Conservation (phyloP, 2,888 invertebrate species). For the Perizoma affinitatum region DNA sequence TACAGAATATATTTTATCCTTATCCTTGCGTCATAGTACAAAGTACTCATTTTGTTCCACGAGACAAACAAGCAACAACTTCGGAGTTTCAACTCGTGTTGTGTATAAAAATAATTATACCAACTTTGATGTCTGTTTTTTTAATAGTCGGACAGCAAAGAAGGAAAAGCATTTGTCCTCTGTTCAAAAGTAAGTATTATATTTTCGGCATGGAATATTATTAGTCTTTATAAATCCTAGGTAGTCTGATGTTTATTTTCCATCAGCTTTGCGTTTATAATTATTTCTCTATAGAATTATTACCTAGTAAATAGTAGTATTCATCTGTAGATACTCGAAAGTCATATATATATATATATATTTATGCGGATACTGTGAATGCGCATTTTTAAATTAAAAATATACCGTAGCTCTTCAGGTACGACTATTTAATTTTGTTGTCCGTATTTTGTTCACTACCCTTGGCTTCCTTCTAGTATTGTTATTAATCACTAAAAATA, state of each 20-base stretch:
- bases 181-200: constrained; percentile 9
- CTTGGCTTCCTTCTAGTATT: too few species aligned
- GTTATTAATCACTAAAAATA: too few species aligned
- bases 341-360: too few species aligned
- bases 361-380: too few species aligned
- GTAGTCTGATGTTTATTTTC: neutral
- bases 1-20: neutral
- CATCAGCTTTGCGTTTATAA: neutral
- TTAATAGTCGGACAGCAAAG: constrained; percentile 13
- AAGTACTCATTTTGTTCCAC: constrained; percentile 8
- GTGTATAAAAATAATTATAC: neutral
- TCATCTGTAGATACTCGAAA: too few species aligned
- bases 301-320: too few species aligned
- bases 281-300: too few species aligned
- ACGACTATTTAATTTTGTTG: too few species aligned
- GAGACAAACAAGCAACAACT: neutral
- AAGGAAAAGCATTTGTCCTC: constrained; percentile 6
- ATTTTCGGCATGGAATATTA: constrained; percentile 8
- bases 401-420: too few species aligned
- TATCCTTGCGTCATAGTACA: neutral
- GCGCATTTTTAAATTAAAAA: too few species aligned
- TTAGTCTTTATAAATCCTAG: too few species aligned
- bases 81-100: neutral
- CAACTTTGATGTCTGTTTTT: constrained; percentile 11
- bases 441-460: too few species aligned